Evolutionary conservation across 2,888 invertebrate species (phyloP).

Genomic region (Trilocha varians): DNA sequence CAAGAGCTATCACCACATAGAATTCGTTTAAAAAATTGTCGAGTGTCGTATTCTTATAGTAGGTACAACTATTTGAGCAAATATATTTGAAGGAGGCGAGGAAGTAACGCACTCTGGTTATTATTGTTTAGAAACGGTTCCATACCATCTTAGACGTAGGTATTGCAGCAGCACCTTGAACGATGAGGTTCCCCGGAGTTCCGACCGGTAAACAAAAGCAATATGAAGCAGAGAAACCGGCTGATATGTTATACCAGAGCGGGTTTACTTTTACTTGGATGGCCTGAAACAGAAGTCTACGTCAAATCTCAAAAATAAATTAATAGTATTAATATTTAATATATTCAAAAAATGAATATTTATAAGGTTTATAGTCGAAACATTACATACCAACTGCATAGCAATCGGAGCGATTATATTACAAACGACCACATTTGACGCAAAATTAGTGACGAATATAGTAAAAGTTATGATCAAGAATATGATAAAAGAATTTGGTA

Average conservation of each 20-base stretch:
- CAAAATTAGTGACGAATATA: slow-evolving; percentile 48
- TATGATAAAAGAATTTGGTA: slow-evolving; percentile 28
- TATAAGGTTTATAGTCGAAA: too few species aligned
- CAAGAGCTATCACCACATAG: too few species aligned
- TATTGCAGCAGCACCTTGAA: slow-evolving; percentile 50
- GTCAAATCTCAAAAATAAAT: too few species aligned
- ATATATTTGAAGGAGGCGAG: too few species aligned
- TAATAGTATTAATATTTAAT: too few species aligned
- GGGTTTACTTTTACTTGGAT: slow-evolving; percentile 33
- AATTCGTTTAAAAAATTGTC: too few species aligned
- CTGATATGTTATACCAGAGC: slow-evolving; percentile 35
- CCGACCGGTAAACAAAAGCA: slow-evolving; percentile 70
- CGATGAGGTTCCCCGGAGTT: slow-evolving; percentile 72
- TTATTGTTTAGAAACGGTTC: too few species aligned
- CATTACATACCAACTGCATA: slow-evolving; percentile 52
- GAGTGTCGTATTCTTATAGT: too few species aligned
- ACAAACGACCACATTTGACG: slow-evolving; percentile 51
- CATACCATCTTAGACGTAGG: slow-evolving; percentile 50
- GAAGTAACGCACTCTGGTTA: too few species aligned
- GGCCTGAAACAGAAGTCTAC: slow-evolving; percentile 40
- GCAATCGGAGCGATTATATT: slow-evolving; percentile 48
- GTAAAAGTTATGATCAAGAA: slow-evolving; percentile 33
- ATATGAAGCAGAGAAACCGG: slow-evolving; percentile 40
- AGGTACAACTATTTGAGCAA: too few species aligned
- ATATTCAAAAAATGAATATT: too few species aligned